Evolutionary conservation across 1,140 invertebrate species (phyloP), one percentile per base, ranked within the genome.

Genomic region (Trinorchestia longiramus): DNA sequence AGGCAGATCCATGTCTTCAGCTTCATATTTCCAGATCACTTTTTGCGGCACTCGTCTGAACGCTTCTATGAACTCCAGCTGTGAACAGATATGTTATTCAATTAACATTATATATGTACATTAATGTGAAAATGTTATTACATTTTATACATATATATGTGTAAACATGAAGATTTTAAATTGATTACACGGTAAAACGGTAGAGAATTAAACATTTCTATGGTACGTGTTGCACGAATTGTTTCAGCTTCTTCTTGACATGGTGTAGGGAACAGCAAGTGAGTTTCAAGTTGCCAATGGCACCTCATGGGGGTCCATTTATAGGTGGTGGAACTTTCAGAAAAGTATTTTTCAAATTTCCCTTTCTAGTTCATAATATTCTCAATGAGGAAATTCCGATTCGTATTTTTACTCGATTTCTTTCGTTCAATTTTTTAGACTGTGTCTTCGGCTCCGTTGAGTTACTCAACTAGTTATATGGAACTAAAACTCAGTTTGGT

Each of bases 1-100:
- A 40, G 98, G 97, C 95, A 98, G 87, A 90, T 96, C 44, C 6
- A 96, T 41, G 91, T 96, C 96, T 1, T 87, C 43, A 3, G 47
- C 96, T 45, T 96, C 96, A 90, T 96, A 96, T 92, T 96, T 96
- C 96, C 96, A 96, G 36, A 96, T 42, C n/a, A 96, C 95, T n/a
- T 92, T 95, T 43, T 96, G 96, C 19, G 96, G 96, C n/a, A 96
- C 44, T 23, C 90, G 43, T 8, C 95, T 17, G 91, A 96, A 96
- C 6, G 96, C 96, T 45, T 96, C 96, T 45, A 96, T 23, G 47
- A 96, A 90, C 43, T 45, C 92, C 92, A 47, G 6, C 92, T 94
- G 62, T 28, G 36, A 77, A 77, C 62, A 15, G 62, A 36, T 11
- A 11, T 3, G 36, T 23, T 77, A 77, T 36, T 23, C 11, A 36